phyloP scores from a whole-genome alignment of 2,888 invertebrate species.

The Meteorus colon region DNA sequence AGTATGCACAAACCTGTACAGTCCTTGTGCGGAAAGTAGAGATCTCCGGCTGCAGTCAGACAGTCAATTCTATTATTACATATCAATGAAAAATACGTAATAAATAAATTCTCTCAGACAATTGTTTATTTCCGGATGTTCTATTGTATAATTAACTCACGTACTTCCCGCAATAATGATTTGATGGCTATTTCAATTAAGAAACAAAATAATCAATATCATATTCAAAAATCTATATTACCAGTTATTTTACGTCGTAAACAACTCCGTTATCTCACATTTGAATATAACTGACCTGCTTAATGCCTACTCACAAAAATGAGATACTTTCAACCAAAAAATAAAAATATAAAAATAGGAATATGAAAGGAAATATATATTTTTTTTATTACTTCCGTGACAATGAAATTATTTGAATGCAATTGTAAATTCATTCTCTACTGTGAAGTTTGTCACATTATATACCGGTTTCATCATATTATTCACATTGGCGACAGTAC shows the following conservation, averaged over 20 bases:
- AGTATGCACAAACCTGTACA: not conserved
- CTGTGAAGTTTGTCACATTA: not conserved
- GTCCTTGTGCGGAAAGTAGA: not conserved
- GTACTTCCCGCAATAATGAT: not conserved
- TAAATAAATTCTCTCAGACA: not conserved
- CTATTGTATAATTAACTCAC: not conserved
- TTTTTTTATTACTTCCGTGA: not conserved
- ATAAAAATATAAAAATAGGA: not conserved
- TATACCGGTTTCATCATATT: slow-evolving; percentile 4
- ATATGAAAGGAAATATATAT: not conserved
- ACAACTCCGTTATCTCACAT: not conserved
- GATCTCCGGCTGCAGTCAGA: not conserved
- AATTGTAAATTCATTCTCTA: not conserved
- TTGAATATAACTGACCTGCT: slow-evolving; percentile 7
- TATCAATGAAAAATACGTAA: not conserved
- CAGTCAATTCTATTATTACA: not conserved
- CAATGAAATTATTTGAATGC: not conserved
- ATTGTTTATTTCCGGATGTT: not conserved
- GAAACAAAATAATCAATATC: not conserved
- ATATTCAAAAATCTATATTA: not conserved
- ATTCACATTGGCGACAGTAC: slow-evolving; percentile 5
- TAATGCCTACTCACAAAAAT: not conserved
- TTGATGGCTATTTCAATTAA: slow-evolving; percentile 2
- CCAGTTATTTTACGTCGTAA: not conserved
- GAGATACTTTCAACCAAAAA: not conserved